These are phyloP conservation scores for Lutraria rhynchaena DNA, from an alignment of 1,140 invertebrate species.

Conservation along the genomic window DNA sequence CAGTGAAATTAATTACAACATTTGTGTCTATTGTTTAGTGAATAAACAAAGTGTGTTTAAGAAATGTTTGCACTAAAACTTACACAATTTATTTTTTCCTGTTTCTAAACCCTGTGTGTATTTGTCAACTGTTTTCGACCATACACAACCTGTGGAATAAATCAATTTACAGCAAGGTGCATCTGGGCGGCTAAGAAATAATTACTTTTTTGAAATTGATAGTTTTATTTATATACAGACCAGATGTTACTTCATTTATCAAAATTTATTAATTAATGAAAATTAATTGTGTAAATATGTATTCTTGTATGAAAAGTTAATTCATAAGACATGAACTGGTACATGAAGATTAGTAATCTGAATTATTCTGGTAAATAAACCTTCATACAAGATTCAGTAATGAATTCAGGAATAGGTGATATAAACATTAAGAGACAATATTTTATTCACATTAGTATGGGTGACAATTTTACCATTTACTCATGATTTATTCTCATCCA, in stretches of 20 bases:
- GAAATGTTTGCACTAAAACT: conserved; percentile 20
- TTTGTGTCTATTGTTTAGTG: conserved; percentile 15
- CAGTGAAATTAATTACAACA: conserved; percentile 1
- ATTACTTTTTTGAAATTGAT: conserved; percentile 1
- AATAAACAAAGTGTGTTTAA: conserved; percentile 5
- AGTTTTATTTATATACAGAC: conserved; percentile 1
- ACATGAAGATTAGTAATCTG: too few species aligned
- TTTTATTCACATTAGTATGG: too few species aligned
- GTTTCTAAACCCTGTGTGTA: conserved; percentile 17
- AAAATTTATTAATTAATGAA: conserved; percentile 24
- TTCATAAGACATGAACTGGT: too few species aligned
- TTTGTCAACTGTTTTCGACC: not conserved
- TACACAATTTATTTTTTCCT: conserved; percentile 29
- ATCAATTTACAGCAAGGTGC: not conserved
- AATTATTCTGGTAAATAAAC: too few species aligned
- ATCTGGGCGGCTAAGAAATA: not conserved
- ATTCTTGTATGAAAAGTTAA: too few species aligned
- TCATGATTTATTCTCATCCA: too few species aligned
- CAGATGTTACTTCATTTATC: conserved; percentile 8
- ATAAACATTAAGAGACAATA: too few species aligned
- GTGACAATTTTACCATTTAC: too few species aligned
- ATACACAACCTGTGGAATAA: conserved; percentile 14
- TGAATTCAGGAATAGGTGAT: too few species aligned
- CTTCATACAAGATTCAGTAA: too few species aligned
- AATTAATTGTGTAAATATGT: too few species aligned